A percentile compares a stretch with the other conserved stretches of the same genome.
These are phyloP conservation scores for Drosophila emarginata DNA, from an alignment of 2,888 invertebrate species.

Conservation along the genomic window DNA sequence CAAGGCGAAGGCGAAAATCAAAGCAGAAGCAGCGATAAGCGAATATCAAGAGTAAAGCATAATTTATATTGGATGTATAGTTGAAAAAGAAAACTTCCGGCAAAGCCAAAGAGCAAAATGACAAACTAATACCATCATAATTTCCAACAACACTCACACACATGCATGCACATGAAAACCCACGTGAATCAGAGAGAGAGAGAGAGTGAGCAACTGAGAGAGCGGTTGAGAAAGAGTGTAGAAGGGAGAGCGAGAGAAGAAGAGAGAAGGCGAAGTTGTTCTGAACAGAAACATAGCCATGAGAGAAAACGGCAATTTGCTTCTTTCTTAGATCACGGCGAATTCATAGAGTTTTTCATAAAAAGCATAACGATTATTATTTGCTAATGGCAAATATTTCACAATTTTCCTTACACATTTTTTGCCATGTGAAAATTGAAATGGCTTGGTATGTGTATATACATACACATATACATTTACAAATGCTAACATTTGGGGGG, in stretches of 20 bases:
- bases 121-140: conserved; percentile 18
- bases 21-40: conserved; percentile 60
- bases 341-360: conserved; percentile 65
- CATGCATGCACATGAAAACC: conserved; percentile 53
- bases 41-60: conserved; percentile 42
- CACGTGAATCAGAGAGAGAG: conserved; percentile 70
- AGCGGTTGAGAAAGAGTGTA: conserved; percentile 50
- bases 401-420: conserved; percentile 49
- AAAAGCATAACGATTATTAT: conserved; percentile 11
- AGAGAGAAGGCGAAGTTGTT: conserved; percentile 21
- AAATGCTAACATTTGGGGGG: conserved; percentile 17
- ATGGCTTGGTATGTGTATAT: neutral
- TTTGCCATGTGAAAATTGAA: conserved; percentile 48
- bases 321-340: conserved; percentile 59
- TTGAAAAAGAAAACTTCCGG: conserved; percentile 73
- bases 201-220: conserved; percentile 24
- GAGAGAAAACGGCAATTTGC: conserved; percentile 18
- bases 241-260: conserved; percentile 27
- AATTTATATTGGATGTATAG: conserved; percentile 57
- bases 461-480: neutral
- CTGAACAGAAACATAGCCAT: conserved; percentile 2
- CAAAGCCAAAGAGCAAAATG: conserved; percentile 62
- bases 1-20: conserved; percentile 14
- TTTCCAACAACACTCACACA: conserved; percentile 23
- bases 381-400: conserved; percentile 28